A percentile compares a stretch with the other conserved stretches of the same genome.
phyloP scores from a whole-genome alignment of 2,113 vertebrate genomes.

The Caranx ignobilis region DNA sequence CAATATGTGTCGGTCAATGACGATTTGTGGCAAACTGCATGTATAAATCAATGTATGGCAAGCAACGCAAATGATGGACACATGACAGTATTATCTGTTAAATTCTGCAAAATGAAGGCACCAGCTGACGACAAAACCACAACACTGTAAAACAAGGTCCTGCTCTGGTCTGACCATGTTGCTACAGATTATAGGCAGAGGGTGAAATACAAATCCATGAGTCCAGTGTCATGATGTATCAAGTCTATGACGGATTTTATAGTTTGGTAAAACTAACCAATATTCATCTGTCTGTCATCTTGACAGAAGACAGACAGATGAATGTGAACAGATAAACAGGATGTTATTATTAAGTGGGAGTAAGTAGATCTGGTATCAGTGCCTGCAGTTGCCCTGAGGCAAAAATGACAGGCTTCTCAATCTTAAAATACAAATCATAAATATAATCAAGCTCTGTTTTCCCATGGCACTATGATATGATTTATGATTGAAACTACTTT shows the following conservation, averaged over 20 bases:
- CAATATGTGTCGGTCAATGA: too few species aligned
- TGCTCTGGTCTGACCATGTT: neutral
- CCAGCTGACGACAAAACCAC: neutral
- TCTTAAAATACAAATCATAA: neutral
- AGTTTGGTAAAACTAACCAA: neutral
- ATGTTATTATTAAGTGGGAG: neutral
- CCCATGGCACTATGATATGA: too few species aligned
- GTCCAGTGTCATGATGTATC: neutral
- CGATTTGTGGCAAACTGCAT: too few species aligned
- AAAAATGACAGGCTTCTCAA: neutral
- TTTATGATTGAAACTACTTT: neutral
- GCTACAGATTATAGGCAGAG: neutral
- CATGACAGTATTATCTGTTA: conserved; percentile 1
- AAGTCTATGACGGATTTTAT: neutral
- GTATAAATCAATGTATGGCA: too few species aligned
- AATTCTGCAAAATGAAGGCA: neutral
- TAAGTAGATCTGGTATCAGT: neutral
- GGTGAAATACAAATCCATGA: neutral
- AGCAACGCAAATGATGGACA: neutral
- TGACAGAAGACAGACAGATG: neutral
- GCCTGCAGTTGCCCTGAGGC: neutral
- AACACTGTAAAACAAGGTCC: neutral
- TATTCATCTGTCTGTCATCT: neutral
- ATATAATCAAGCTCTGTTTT: neutral
- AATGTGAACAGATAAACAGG: neutral